phyloP scores from a whole-genome alignment of 2,113 vertebrate species.

The Malurus alboscapulatus region DNA sequence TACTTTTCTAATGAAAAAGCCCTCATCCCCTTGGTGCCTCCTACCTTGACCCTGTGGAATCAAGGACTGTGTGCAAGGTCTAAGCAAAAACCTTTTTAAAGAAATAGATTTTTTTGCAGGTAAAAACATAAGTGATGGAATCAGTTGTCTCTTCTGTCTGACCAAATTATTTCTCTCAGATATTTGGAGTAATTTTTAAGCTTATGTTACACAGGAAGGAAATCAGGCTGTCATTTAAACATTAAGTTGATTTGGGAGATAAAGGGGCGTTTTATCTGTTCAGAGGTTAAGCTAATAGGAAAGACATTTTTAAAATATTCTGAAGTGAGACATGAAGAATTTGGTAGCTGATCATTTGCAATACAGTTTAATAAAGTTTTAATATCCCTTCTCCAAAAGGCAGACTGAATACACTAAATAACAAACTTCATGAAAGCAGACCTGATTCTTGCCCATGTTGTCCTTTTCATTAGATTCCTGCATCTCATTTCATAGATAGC shows the following conservation, averaged over 20 bases:
- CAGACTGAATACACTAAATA: neutral
- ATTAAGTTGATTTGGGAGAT: neutral
- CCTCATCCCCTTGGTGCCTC: neutral
- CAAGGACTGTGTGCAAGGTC: neutral
- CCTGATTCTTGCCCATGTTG: neutral
- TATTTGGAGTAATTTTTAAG: neutral
- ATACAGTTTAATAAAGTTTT: neutral
- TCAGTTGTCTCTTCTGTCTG: neutral
- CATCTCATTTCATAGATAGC: neutral
- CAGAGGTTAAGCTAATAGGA: neutral
- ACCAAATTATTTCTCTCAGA: neutral
- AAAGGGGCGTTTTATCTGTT: neutral
- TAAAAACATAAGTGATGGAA: neutral
- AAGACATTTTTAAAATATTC: neutral
- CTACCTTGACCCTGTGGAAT: fast-evolving
- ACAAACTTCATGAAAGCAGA: neutral
- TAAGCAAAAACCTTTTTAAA: neutral
- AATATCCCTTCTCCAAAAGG: neutral
- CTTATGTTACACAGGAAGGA: neutral
- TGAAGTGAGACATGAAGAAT: neutral
- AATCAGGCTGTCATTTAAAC: neutral
- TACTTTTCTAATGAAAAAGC: neutral
- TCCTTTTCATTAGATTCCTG: neutral
- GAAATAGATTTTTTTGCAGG: neutral
- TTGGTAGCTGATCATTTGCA: neutral